phyloP scores from a whole-genome alignment of 2,888 invertebrate species.

The Drosophila siamana region DNA sequence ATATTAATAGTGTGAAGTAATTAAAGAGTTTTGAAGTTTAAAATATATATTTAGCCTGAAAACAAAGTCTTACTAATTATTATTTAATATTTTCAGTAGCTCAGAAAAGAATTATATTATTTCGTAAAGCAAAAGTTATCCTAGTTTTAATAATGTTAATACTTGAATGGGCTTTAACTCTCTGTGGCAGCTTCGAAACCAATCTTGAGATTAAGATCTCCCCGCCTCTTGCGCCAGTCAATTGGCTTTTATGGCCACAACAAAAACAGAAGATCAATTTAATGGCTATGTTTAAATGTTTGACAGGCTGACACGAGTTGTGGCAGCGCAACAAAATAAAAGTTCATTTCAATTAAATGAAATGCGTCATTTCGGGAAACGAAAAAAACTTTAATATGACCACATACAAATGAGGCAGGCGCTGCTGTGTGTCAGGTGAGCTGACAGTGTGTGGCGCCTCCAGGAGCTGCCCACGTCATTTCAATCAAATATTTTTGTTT shows the following conservation, averaged over 20 bases:
- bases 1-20: too few relatives aligned
- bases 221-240: slow-evolving; percentile 1
- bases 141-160: too few relatives aligned
- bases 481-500: slow-evolving; percentile 76
- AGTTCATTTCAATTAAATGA: slow-evolving; percentile 60
- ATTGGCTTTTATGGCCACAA: slow-evolving; percentile 16
- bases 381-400: slow-evolving; percentile 47
- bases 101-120: too few relatives aligned
- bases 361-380: slow-evolving; percentile 20
- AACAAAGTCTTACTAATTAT: too few relatives aligned
- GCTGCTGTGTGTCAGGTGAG: slow-evolving; percentile 41
- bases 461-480: slow-evolving; percentile 56
- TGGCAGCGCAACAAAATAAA: slow-evolving; percentile 16
- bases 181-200: too few relatives aligned
- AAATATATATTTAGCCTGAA: too few relatives aligned
- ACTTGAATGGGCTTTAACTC: too few relatives aligned
- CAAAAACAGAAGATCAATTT: slow-evolving; percentile 2
- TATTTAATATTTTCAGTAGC: too few relatives aligned
- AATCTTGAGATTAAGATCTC: slow-evolving; percentile 1
- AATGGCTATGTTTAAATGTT: slow-evolving; percentile 14
- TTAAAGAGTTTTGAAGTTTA: too few relatives aligned
- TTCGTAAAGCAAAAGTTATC: too few relatives aligned
- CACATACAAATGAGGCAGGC: slow-evolving; percentile 30
- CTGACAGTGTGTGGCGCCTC: slow-evolving; percentile 32
- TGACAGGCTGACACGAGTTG: slow-evolving; percentile 36